phyloP scores from a whole-genome alignment of 2,888 invertebrate genomes.

The Bugula neritina region DNA sequence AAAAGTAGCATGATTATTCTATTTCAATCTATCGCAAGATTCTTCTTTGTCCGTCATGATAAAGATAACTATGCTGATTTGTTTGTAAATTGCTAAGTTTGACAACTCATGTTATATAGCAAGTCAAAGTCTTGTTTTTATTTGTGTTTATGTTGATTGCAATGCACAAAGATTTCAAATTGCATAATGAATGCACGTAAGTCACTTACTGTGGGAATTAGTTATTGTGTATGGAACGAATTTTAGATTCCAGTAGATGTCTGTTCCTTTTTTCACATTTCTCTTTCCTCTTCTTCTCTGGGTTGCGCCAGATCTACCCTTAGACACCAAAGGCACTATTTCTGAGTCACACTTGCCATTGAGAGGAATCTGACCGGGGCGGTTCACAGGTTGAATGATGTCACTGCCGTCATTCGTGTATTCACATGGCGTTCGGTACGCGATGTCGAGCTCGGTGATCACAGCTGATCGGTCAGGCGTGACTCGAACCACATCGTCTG shows the following conservation, averaged over 20 bases:
- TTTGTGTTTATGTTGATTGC: neutral
- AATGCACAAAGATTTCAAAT: neutral
- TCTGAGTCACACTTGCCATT: neutral
- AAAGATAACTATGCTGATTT: no score
- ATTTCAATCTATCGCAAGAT: no score
- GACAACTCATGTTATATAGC: neutral
- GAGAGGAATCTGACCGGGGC: neutral
- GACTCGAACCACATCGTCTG: neutral
- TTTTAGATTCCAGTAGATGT: neutral
- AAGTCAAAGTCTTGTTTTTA: neutral
- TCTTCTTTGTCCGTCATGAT: no score
- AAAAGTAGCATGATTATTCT: no score
- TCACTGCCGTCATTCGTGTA: neutral
- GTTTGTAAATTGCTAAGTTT: no score
- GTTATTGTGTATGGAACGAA: neutral
- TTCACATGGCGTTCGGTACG: neutral
- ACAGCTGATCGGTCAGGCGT: neutral
- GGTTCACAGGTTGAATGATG: neutral
- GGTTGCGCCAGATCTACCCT: no score
- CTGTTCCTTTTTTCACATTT: neutral
- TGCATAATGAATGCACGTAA: neutral
- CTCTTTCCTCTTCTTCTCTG: neutral
- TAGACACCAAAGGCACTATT: no score
- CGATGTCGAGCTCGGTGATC: neutral
- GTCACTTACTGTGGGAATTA: neutral